Conservation (phyloP, 2,888 invertebrate species). For the Aelia acuminata region DNA sequence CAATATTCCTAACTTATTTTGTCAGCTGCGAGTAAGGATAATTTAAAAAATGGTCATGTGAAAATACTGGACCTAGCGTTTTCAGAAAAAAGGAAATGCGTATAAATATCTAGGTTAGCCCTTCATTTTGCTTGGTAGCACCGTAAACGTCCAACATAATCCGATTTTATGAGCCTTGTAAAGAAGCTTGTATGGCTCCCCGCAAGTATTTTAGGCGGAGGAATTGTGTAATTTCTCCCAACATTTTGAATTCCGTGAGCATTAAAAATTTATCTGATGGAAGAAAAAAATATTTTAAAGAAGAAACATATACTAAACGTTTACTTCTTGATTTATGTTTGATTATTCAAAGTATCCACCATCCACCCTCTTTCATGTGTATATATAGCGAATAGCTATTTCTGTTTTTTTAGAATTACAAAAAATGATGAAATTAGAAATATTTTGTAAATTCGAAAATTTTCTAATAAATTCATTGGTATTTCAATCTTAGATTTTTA, state of each 20-base stretch:
- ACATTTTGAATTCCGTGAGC: neutral
- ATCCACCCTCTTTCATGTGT: too few species aligned
- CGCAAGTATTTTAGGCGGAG: neutral
- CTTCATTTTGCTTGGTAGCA: neutral
- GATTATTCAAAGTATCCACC: neutral
- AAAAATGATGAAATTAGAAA: too few species aligned
- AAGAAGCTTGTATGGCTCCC: conserved; percentile 29
- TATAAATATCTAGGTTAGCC: conserved; percentile 31
- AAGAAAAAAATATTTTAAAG: neutral
- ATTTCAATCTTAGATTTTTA: too few species aligned
- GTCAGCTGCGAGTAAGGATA: neutral
- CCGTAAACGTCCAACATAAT: conserved; percentile 34
- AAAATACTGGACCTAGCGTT: conserved; percentile 6
- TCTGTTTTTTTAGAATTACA: too few species aligned
- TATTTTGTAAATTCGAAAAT: too few species aligned
- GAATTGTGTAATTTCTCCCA: neutral
- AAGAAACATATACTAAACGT: neutral
- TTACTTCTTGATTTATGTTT: neutral
- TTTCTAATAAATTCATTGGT: too few species aligned
- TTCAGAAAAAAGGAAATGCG: neutral
- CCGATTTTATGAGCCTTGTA: conserved; percentile 18
- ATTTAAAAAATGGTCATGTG: conserved; percentile 20
- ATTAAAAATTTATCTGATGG: neutral
- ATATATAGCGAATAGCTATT: too few species aligned
- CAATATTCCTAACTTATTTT: too few species aligned